A percentile compares a stretch with the other conserved stretches of the same genome.
Evolutionary conservation across 2,888 invertebrate genomes (phyloP).

Genomic region (Pyrrhia umbra): DNA sequence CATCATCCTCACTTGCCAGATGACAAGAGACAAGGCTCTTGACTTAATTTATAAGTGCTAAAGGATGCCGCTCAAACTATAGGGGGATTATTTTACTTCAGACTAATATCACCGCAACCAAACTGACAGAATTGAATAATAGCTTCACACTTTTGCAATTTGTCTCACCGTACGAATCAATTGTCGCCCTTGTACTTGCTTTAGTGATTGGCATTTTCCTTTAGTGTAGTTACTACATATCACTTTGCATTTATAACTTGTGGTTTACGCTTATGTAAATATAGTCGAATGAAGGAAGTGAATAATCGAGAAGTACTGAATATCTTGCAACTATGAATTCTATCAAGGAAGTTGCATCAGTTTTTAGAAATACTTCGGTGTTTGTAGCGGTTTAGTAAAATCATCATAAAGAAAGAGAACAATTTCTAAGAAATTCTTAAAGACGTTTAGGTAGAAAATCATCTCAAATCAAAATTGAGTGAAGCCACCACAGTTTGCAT

Average conservation of each 20-base stretch:
- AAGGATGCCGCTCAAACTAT: slow-evolving; percentile 55
- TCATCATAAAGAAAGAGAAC: not conserved
- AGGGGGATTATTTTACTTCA: slow-evolving; percentile 59
- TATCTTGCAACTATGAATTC: slow-evolving; percentile 34
- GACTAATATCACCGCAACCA: slow-evolving; percentile 52
- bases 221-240: slow-evolving; percentile 19
- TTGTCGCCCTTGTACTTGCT: slow-evolving; percentile 42
- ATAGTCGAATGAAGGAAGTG: slow-evolving; percentile 35
- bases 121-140: slow-evolving; percentile 78
- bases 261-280: slow-evolving; percentile 33
- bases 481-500: slow-evolving; percentile 54
- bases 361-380: slow-evolving; percentile 4
- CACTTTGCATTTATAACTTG: slow-evolving; percentile 25
- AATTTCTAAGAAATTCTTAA: slow-evolving; percentile 3
- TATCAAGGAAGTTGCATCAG: slow-evolving; percentile 34
- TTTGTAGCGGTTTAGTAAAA: not conserved
- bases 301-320: slow-evolving; percentile 31
- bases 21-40: slow-evolving; percentile 44
- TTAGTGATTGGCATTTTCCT: slow-evolving; percentile 37
- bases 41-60: slow-evolving; percentile 49
- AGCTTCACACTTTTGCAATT: slow-evolving; percentile 71
- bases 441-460: slow-evolving; percentile 20
- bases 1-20: slow-evolving; percentile 53
- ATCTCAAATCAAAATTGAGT: slow-evolving; percentile 32
- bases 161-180: slow-evolving; percentile 51